phyloP scores from a whole-genome alignment of 2,888 invertebrate genomes.

The Drosophila limbata region DNA sequence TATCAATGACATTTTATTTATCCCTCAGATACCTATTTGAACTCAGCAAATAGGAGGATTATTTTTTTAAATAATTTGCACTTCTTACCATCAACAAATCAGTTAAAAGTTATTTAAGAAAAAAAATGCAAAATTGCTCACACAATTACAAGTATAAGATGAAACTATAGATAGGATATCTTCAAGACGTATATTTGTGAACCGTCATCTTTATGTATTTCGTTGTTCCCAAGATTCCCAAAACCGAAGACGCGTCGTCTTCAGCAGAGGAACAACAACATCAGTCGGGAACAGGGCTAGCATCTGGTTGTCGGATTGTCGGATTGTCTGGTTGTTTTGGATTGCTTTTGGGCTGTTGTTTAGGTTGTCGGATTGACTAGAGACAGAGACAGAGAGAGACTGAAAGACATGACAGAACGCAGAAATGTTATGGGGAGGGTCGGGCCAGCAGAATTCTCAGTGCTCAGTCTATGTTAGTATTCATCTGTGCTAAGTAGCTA shows the following conservation, averaged over 20 bases:
- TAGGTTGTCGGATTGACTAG: constrained; percentile 44
- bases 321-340: constrained; percentile 35
- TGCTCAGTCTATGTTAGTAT: constrained; percentile 4
- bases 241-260: constrained; percentile 50
- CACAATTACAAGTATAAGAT: background rate
- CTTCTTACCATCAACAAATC: background rate
- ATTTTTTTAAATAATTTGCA: no score
- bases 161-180: constrained; percentile 1
- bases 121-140: background rate
- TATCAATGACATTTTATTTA: background rate
- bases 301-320: constrained; percentile 50
- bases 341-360: constrained; percentile 34
- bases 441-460: constrained; percentile 1
- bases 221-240: constrained; percentile 44
- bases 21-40: background rate
- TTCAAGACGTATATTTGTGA: background rate
- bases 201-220: constrained; percentile 17
- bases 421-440: background rate
- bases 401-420: background rate
- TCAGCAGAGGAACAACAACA: constrained; percentile 28
- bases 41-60: background rate
- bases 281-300: constrained; percentile 30
- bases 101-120: background rate
- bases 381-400: constrained; percentile 17
- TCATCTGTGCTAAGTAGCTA: constrained; percentile 27